Evolutionary conservation across 2,113 vertebrate species (phyloP).

Genomic region (Mionectes macconnelli): DNA sequence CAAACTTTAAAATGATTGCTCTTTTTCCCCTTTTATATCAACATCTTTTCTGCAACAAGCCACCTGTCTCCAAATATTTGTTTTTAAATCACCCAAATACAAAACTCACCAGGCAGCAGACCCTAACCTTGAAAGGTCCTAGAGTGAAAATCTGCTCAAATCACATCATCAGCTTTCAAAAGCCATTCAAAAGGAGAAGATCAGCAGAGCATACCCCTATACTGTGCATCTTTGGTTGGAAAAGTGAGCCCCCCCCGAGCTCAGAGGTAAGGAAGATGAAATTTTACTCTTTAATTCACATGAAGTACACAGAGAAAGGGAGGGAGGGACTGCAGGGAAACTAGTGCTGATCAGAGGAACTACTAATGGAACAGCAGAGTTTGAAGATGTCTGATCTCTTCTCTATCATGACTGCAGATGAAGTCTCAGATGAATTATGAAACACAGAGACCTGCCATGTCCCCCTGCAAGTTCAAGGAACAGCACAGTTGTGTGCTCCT

Average conservation of each 20-base stretch:
- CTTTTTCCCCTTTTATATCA: background rate
- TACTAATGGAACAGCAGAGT: constrained; percentile 40
- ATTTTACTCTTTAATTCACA: constrained; percentile 38
- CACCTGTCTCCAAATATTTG: constrained; percentile 31
- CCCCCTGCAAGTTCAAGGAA: background rate
- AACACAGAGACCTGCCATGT: background rate
- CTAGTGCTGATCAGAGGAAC: constrained; percentile 41
- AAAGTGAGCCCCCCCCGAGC: background rate
- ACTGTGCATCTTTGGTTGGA: background rate
- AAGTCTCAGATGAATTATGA: constrained; percentile 55
- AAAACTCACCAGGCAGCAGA: background rate
- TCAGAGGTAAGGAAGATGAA: constrained; percentile 1
- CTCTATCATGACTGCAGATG: background rate
- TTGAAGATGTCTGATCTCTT: constrained; percentile 36
- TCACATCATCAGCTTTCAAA: background rate
- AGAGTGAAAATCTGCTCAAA: background rate
- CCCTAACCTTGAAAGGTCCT: background rate
- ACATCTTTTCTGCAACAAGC: background rate
- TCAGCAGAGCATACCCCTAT: background rate
- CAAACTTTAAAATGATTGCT: constrained; percentile 46
- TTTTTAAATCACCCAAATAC: background rate
- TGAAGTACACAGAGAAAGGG: background rate
- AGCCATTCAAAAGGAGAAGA: background rate
- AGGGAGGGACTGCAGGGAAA: background rate
- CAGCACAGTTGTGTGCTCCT: background rate